Evolutionary conservation across 1,140 invertebrate genomes (phyloP).

Genomic region (Trichonephila clavipes): DNA sequence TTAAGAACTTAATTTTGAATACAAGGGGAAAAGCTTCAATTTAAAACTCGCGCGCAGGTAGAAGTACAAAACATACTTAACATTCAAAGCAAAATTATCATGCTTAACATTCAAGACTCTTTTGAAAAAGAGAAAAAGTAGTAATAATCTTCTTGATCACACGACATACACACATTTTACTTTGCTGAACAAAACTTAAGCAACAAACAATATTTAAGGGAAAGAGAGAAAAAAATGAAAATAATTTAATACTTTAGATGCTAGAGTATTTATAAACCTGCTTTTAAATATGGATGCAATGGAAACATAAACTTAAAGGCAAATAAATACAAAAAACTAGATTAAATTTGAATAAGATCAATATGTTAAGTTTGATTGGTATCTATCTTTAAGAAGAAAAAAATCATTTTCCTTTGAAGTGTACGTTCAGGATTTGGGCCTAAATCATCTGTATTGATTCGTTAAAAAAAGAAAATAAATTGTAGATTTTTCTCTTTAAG

Average conservation of each 20-base stretch:
- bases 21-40: too few species aligned
- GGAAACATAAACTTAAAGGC: neutral
- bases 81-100: too few species aligned
- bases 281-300: neutral
- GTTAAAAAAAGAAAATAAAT: neutral
- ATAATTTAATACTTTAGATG: neutral
- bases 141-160: neutral
- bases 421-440: neutral
- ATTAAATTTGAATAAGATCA: too few species aligned
- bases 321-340: neutral
- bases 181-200: neutral
- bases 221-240: neutral
- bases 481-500: neutral
- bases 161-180: neutral
- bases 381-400: neutral
- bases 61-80: too few species aligned
- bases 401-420: neutral
- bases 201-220: neutral
- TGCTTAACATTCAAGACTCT: too few species aligned
- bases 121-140: neutral
- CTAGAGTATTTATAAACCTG: neutral
- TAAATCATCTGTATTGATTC: neutral
- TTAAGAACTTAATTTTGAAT: too few species aligned
- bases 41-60: too few species aligned
- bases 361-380: neutral